These are phyloP conservation scores for Cordilura impudica DNA, from an alignment of 2,888 invertebrate genomes.

Conservation along the genomic window DNA sequence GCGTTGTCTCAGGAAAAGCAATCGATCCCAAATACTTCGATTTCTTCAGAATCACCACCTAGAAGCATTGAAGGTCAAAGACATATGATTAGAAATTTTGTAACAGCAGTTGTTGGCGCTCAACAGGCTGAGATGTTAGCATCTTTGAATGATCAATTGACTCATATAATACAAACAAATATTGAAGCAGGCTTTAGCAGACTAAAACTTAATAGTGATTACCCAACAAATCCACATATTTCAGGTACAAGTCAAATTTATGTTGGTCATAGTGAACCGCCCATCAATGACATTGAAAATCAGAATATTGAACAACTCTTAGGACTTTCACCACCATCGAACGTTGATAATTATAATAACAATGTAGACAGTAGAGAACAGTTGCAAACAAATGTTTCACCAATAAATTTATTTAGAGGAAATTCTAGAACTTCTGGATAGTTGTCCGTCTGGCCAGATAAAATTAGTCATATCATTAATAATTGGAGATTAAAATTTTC, in stretches of 20 bases:
- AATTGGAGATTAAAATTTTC: slow-evolving; percentile 41
- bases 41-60: background rate
- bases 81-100: background rate
- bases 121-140: slow-evolving; percentile 6
- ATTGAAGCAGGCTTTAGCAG: background rate
- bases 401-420: background rate
- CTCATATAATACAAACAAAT: background rate
- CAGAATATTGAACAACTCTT: background rate
- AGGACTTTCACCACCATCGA: background rate
- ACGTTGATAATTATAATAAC: background rate
- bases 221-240: background rate
- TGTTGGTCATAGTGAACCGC: background rate
- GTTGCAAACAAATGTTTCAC: background rate
- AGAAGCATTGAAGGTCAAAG: background rate
- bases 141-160: background rate
- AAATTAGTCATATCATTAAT: slow-evolving; percentile 23
- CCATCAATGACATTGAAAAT: background rate
- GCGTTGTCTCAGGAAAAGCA: no score
- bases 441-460: background rate
- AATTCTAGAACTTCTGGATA: background rate
- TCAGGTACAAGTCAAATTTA: background rate
- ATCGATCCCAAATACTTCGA: background rate
- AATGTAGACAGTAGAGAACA: background rate
- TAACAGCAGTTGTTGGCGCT: slow-evolving; percentile 6
- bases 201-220: background rate